A percentile compares a stretch with the other conserved stretches of the same genome.
These are phyloP conservation scores for Apaloderma vittatum DNA, from an alignment of 2,113 vertebrate genomes.

Conservation along the genomic window DNA sequence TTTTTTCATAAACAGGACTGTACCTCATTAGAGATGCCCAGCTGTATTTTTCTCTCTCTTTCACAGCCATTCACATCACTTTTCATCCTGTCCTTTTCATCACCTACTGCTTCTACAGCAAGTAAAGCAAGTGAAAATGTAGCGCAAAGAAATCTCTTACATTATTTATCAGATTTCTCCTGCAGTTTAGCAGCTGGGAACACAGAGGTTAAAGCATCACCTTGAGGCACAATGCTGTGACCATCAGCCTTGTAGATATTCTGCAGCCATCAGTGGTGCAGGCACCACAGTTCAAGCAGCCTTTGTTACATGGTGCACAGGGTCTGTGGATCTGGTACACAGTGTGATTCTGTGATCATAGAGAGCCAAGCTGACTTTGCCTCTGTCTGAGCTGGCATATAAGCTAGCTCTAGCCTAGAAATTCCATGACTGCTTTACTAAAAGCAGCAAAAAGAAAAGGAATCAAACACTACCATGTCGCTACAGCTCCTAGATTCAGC, in stretches of 20 bases:
- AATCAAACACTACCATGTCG: neutral
- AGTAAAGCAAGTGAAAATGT: constrained; percentile 22
- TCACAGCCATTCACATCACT: constrained; percentile 39
- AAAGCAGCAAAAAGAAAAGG: neutral
- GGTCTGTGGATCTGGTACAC: neutral
- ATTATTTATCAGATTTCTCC: neutral
- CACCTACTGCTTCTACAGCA: constrained; percentile 17
- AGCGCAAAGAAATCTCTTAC: neutral
- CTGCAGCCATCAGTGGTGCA: neutral
- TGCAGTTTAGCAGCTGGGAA: constrained; percentile 8
- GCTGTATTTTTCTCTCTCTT: constrained; percentile 57
- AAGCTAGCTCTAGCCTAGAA: neutral
- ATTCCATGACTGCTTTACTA: neutral
- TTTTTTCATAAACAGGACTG: constrained; percentile 20
- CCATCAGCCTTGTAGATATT: neutral
- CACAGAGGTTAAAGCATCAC: neutral
- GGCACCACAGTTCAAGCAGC: neutral
- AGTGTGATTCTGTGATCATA: neutral
- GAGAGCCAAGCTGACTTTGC: neutral
- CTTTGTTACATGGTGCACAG: neutral
- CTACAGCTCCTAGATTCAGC: neutral
- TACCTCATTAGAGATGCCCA: constrained; percentile 52
- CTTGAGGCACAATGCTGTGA: neutral
- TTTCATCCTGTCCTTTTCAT: constrained; percentile 65
- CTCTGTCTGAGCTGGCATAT: fast-evolving